Base-by-base conservation (phyloP, 2,797 vertebrate species). In the Micromesistius poutassou region DNA sequence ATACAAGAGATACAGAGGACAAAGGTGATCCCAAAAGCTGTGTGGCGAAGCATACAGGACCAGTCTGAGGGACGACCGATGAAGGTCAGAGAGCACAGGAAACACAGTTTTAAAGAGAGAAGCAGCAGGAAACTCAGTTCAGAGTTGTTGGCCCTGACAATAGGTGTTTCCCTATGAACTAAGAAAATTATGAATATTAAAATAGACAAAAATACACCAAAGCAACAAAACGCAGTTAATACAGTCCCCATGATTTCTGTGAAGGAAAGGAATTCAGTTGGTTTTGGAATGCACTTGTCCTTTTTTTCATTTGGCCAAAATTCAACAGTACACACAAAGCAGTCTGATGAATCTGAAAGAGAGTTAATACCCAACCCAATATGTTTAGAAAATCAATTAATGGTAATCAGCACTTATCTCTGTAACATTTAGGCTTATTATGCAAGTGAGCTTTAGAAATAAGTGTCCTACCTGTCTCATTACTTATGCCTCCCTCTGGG, bases 1-100 rank as follows among this genome's bases (percentile, higher is more conserved):
- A 92, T 80, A 80, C 90, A 94, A 12, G 90, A 92, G 75, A 93
- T 88, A 31, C 88, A 91, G 76, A 94, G 84, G 66, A 93, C 89
- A 73, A 93, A 93, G 1, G 87, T 91, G 81, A 93, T 90, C 5
- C 91, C 87, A 28, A 93, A 92, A 0, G 90, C 89, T 42, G 86
- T 90, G 78, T 93, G 89, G 5, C 89, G 84, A 30, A 93, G 83
- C 90, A 90, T 93, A 80, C 91, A 94, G 82, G 90, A 91, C 90
- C 92, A 93, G 10, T 88, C 81, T 38, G 90, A 87, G 35, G 91
- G 91, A 73, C 81, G 88, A 12, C 84, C 86, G 1, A 91, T 90
- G 84, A 92, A 90, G 72, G 90, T 90, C 77, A 93, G 83, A 72
- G 93, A 89, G 36, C 85, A 92, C 40, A 92, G 81, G 82, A 90